A percentile compares a stretch with the other conserved stretches of the same genome.
Evolutionary conservation across 2,888 invertebrate species (phyloP).

Genomic region (Idaea straminata): DNA sequence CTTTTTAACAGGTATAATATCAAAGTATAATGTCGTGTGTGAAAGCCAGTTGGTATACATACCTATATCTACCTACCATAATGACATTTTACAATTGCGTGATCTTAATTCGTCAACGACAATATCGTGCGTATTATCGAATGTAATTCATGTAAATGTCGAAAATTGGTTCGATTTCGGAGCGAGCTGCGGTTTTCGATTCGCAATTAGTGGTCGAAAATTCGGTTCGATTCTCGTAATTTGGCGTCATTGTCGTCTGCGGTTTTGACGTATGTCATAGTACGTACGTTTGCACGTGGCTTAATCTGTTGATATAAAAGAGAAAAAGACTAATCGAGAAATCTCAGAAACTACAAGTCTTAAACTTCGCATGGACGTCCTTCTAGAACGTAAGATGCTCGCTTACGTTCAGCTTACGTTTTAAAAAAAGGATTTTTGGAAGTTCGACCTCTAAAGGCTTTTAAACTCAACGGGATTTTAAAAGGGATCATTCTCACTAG

Average conservation of each 20-base stretch:
- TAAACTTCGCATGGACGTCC: too few species aligned
- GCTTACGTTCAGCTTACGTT: too few species aligned
- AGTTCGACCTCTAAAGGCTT: too few species aligned
- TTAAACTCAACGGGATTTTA: too few species aligned
- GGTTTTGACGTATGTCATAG: constrained; percentile 38
- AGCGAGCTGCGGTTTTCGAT: constrained; percentile 50
- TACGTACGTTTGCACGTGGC: constrained; percentile 30
- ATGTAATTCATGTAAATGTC: constrained; percentile 48
- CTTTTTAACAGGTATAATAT: too few species aligned
- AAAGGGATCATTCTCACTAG: too few species aligned
- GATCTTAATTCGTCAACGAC: constrained; percentile 30
- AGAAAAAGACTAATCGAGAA: too few species aligned
- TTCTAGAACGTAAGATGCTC: too few species aligned
- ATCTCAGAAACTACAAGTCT: too few species aligned
- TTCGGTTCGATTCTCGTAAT: constrained; percentile 38
- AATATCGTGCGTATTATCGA: constrained; percentile 41
- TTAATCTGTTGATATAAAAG: constrained; percentile 17
- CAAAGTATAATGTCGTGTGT: too few species aligned
- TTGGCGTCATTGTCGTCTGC: constrained; percentile 46
- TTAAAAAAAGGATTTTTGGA: too few species aligned
- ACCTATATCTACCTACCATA: background rate
- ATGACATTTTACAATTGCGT: background rate
- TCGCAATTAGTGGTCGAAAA: constrained; percentile 59
- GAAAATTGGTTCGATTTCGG: constrained; percentile 48
- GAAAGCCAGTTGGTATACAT: too few species aligned